A percentile compares a stretch with the other conserved stretches of the same genome.
Evolutionary conservation across 2,797 vertebrate species (phyloP).

Genomic region (Tachyglossus aculeatus): DNA sequence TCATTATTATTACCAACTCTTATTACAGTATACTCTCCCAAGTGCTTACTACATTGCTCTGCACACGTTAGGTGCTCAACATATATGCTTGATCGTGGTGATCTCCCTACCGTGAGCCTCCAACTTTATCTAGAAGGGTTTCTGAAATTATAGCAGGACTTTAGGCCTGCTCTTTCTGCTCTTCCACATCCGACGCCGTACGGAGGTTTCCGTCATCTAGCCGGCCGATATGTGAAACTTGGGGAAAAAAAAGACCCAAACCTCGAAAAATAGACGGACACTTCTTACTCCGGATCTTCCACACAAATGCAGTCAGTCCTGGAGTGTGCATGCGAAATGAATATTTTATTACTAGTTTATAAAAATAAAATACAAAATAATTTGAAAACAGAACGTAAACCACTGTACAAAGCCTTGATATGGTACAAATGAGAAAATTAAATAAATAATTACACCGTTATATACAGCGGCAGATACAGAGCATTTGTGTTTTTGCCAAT

Average conservation of each 20-base stretch:
- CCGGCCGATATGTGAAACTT: neutral
- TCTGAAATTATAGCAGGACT: neutral
- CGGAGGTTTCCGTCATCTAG: neutral
- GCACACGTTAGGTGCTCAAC: too few relatives aligned
- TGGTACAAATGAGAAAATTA: conserved; percentile 94
- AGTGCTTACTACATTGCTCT: too few relatives aligned
- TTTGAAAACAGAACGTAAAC: conserved; percentile 91
- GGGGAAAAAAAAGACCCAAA: neutral
- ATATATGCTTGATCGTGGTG: too few relatives aligned
- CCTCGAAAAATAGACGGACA: conserved; percentile 5
- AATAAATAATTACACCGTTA: conserved; percentile 98
- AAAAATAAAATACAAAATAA: conserved; percentile 99
- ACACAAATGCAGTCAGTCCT: conserved; percentile 58
- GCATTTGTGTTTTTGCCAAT: conserved; percentile 61
- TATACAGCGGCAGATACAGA: conserved; percentile 87
- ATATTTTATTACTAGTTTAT: conserved; percentile 99
- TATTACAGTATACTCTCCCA: too few relatives aligned
- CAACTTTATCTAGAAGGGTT: neutral
- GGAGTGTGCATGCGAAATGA: conserved; percentile 94
- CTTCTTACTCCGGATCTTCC: conserved; percentile 30
- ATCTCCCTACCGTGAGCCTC: too few relatives aligned
- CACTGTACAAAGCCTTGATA: conserved; percentile 99
- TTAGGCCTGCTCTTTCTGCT: neutral
- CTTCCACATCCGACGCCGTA: neutral
- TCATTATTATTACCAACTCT: too few relatives aligned